Base-by-base conservation (phyloP, 2,797 vertebrate species). In the Megaceryle alcyon region DNA sequence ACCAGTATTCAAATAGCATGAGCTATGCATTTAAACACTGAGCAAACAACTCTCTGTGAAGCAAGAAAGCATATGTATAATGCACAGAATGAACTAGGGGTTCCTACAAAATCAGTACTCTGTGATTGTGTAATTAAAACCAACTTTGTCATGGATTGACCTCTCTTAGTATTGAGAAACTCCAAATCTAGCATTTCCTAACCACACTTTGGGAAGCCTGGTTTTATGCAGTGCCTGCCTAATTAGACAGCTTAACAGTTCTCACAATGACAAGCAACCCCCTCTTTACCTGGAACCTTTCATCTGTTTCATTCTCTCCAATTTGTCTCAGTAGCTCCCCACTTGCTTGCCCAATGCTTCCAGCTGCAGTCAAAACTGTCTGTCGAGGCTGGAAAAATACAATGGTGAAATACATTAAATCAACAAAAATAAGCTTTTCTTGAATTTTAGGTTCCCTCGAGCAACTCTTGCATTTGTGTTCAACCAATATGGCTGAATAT, bases 301-400 rank as follows among this genome's bases (percentile, higher is more conserved):
- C 99, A 78, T 99, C 99, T 0, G 99, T 99, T 98, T 99, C 99
- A 72, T 98, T 99, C 97, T 99, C 99, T 92, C 99, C 99, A 39
- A 99, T 99, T 92, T 99, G 99, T 82, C 99, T 98, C 86, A 99
- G 98, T 31, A 99, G 98, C 94, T 99, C 99, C 73, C 99, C 99
- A 0, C 99, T 99, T 94, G 99, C 99, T 96, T 99, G 99, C 31
- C 99, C 99, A 37, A 99, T 99, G 97, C 99, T 99, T 92, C 99
- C 99, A 64, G 99, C 99, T 51, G 99, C 99, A 8, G 99, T 99
- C 98, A 99, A 95, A 95, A 99, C 99, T 2, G 99, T 99, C 98
- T 99, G 99, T 82, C 99, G 99, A 92, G 99, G 99, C 99, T 99
- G 90, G 7, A 72, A 96, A 72, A 37, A 78, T 4, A 63, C 1